Evolutionary conservation across 2,113 vertebrate genomes (phyloP).

Genomic region (Noturus placidus): DNA sequence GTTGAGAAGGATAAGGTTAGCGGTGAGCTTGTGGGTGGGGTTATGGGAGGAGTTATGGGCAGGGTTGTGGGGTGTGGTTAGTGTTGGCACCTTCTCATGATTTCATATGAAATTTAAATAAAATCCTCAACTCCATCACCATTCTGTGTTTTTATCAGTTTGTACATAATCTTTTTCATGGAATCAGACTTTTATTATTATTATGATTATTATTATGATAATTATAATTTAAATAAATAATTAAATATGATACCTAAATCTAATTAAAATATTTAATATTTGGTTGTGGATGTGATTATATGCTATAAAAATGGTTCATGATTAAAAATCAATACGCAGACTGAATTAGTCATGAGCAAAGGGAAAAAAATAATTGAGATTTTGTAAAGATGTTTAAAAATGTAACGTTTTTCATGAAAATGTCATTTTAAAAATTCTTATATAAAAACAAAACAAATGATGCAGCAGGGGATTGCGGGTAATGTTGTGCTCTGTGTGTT

Average conservation of each 20-base stretch:
- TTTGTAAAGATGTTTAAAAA: not conserved
- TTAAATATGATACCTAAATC: not conserved
- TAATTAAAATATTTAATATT: too few relatives aligned
- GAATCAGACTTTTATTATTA: too few relatives aligned
- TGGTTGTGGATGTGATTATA: not conserved
- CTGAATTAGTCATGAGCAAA: not conserved
- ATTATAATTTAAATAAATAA: not conserved
- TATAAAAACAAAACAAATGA: not conserved
- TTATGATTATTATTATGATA: too few relatives aligned
- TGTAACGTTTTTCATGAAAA: not conserved
- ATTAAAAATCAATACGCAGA: not conserved
- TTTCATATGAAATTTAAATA: not conserved
- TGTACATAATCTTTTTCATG: too few relatives aligned
- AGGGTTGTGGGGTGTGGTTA: not conserved
- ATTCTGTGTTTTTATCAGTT: not conserved
- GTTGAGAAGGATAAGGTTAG: too few relatives aligned
- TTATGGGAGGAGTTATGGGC: not conserved
- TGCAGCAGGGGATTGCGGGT: not conserved
- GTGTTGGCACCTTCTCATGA: not conserved
- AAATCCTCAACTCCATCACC: too few relatives aligned
- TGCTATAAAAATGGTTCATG: not conserved
- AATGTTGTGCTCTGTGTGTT: constrained; percentile 42
- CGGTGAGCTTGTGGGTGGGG: not conserved
- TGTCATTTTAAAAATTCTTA: not conserved
- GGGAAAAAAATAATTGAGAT: not conserved